Evolutionary conservation across 2,113 vertebrate genomes (phyloP).

Genomic region (Lepisosteus osseus): DNA sequence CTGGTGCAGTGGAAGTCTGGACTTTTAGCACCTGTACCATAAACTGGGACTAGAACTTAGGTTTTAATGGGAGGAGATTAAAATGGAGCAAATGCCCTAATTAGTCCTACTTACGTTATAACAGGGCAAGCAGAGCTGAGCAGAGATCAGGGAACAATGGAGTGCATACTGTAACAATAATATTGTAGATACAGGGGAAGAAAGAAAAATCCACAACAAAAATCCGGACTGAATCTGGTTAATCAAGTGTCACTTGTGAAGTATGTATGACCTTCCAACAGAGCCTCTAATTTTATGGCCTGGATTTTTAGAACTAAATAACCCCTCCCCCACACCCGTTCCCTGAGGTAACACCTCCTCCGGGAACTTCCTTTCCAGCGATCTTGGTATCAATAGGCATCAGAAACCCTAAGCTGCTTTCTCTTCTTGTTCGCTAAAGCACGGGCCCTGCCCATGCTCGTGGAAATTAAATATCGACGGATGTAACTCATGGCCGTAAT

Average conservation of each 20-base stretch:
- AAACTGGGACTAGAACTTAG: no score
- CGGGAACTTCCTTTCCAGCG: not conserved
- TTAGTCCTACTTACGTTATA: no score
- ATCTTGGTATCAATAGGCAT: not conserved
- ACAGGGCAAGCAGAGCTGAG: not conserved
- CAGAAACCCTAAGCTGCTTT: not conserved
- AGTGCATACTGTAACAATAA: no score
- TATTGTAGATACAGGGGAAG: not conserved
- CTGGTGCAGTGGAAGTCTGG: no score
- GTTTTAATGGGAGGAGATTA: no score
- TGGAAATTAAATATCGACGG: not conserved
- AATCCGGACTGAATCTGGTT: not conserved
- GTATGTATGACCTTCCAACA: not conserved
- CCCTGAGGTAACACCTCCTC: not conserved
- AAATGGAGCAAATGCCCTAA: no score
- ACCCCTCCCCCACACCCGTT: not conserved
- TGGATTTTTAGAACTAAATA: not conserved
- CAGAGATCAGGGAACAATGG: not conserved
- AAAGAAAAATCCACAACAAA: not conserved
- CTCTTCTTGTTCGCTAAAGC: not conserved
- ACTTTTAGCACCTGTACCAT: no score
- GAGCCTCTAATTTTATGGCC: not conserved
- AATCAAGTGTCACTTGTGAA: slow-evolving; percentile 17
- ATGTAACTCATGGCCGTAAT: not conserved
- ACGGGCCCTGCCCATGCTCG: not conserved